Evolutionary conservation across 1,140 invertebrate species (phyloP).

Genomic region (Micrasema minimum): DNA sequence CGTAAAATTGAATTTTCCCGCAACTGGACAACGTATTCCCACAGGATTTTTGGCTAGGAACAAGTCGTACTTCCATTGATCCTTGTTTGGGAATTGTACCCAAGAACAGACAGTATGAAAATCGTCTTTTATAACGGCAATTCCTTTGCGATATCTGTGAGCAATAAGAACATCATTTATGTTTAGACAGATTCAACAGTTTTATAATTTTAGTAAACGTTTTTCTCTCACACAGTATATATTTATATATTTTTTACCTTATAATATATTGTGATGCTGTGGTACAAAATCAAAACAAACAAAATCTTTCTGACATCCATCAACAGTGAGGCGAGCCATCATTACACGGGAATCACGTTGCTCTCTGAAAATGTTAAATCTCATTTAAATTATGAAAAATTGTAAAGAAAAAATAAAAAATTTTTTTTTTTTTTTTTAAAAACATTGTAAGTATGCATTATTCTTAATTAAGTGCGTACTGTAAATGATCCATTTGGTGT

Average conservation of each 20-base stretch:
- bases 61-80: conserved; percentile 89
- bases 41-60: conserved; percentile 91
- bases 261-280: conserved; percentile 96
- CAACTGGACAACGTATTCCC: conserved; percentile 93
- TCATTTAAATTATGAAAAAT: too few relatives aligned
- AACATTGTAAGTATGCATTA: too few relatives aligned
- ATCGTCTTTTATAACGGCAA: conserved; percentile 89
- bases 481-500: too few relatives aligned
- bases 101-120: conserved; percentile 94
- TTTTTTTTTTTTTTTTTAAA: too few relatives aligned
- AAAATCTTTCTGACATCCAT: conserved; percentile 98
- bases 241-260: conserved; percentile 57
- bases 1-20: conserved; percentile 94
- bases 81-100: conserved; percentile 88
- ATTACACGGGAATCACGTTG: conserved; percentile 88
- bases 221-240: too few relatives aligned
- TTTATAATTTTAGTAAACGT: too few relatives aligned
- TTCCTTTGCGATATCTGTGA: conserved; percentile 84
- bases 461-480: too few relatives aligned
- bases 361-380: conserved; percentile 74
- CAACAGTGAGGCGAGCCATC: conserved; percentile 95
- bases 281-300: conserved; percentile 97
- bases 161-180: too few relatives aligned
- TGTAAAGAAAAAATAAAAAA: background rate
- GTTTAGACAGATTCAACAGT: too few relatives aligned